Evolutionary conservation across 2,888 invertebrate species (phyloP).

Genomic region (Oscheius sp.): DNA sequence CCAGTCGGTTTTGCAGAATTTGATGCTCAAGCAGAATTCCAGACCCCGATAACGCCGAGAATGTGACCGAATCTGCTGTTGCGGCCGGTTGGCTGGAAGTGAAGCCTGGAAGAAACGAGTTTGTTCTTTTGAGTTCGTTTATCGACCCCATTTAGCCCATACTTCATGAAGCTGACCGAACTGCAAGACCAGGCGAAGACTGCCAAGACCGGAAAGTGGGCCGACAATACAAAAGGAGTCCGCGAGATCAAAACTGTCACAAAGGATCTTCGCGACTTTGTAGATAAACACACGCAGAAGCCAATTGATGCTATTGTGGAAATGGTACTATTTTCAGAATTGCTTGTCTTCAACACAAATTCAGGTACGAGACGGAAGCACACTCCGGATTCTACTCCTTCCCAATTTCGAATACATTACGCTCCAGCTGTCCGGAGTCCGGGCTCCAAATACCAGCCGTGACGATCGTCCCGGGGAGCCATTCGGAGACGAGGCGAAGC

Average conservation of each 20-base stretch:
- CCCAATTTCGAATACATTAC: conserved; percentile 92
- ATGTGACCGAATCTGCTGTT: conserved; percentile 87
- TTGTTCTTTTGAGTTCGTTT: neutral
- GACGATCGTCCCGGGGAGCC: conserved; percentile 76
- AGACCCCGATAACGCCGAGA: conserved; percentile 81
- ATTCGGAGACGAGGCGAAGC: conserved; percentile 90
- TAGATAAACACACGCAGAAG: conserved; percentile 87
- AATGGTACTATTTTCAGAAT: conserved; percentile 80
- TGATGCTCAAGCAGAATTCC: neutral
- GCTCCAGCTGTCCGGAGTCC: conserved; percentile 92
- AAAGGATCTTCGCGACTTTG: conserved; percentile 85
- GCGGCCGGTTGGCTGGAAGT: conserved; percentile 90
- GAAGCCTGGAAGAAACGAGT: conserved; percentile 69
- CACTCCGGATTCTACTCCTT: conserved; percentile 88
- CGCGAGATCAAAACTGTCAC: conserved; percentile 82
- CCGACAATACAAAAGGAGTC: conserved; percentile 41
- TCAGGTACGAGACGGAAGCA: conserved; percentile 86
- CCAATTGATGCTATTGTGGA: conserved; percentile 90
- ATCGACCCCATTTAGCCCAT: conserved; percentile 73
- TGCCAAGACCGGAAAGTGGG: conserved; percentile 84
- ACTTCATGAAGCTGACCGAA: conserved; percentile 79
- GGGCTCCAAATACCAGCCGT: conserved; percentile 49
- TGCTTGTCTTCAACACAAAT: too few relatives aligned
- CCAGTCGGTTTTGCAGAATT: conserved; percentile 44
- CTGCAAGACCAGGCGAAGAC: conserved; percentile 90